Conservation (phyloP, 1,140 invertebrate species). For the Sycobia sp. region DNA sequence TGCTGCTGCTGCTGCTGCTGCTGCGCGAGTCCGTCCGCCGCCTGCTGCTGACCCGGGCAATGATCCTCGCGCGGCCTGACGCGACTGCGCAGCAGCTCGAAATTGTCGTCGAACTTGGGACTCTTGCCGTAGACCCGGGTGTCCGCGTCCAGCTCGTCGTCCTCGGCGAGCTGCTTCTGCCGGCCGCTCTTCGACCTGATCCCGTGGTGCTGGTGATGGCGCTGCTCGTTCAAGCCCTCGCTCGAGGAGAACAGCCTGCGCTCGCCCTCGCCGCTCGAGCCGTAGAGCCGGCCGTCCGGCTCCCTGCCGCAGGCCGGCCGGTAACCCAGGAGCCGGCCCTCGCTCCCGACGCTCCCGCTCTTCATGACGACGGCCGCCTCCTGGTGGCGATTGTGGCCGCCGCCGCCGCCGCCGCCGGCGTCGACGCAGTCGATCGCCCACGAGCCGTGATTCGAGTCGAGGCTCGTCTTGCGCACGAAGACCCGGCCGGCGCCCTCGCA, state of each 20-base stretch:
- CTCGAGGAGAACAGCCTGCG: slow-evolving; percentile 47
- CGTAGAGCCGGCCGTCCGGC: slow-evolving; percentile 44
- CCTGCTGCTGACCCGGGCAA: slow-evolving; percentile 38
- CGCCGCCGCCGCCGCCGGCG: no score
- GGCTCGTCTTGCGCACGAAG: slow-evolving; percentile 44
- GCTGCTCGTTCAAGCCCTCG: slow-evolving; percentile 47
- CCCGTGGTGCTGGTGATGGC: slow-evolving; percentile 37
- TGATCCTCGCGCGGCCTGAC: neutral
- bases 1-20: no score
- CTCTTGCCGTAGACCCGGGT: slow-evolving; percentile 57
- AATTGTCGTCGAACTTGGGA: slow-evolving; percentile 57
- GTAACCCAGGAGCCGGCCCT: no score
- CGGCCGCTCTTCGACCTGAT: slow-evolving; percentile 49
- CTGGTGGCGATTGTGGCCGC: no score
- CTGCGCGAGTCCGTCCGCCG: neutral
- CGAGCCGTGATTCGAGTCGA: slow-evolving; percentile 37
- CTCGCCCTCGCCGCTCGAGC: slow-evolving; percentile 52
- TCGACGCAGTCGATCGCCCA: slow-evolving; percentile 52
- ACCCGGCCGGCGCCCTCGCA: slow-evolving; percentile 41
- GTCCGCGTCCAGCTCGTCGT: slow-evolving; percentile 53
- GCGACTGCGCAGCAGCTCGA: slow-evolving; percentile 29
- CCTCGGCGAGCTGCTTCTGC: slow-evolving; percentile 55
- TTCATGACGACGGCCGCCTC: no score
- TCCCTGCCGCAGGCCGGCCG: slow-evolving; percentile 44
- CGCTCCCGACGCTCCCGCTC: no score